Evolutionary conservation across 30 jellyfish, hydroid and myxozoan genomes (phyloP).

Genomic region (Aurelia aurita): DNA sequence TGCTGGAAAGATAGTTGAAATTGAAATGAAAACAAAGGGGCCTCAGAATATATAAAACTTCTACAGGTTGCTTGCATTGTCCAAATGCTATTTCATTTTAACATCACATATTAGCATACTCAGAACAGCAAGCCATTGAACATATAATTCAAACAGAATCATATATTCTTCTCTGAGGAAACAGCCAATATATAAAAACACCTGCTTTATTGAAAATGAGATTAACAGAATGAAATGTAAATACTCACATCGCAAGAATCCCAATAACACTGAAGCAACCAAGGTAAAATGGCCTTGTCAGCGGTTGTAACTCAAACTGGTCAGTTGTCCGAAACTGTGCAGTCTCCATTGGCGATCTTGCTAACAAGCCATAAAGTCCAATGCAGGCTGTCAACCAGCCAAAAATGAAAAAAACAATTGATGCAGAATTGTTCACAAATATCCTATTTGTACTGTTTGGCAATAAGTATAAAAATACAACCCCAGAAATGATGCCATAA

Average conservation of each 20-base stretch:
- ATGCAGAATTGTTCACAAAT: slow-evolving; percentile 38
- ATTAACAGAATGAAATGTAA: no score
- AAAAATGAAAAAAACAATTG: slow-evolving; percentile 37
- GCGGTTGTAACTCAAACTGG: slow-evolving; percentile 33
- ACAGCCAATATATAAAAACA: no score
- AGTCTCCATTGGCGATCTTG: slow-evolving; percentile 78
- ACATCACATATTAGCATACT: no score
- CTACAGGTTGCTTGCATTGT: no score
- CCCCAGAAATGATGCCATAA: slow-evolving; percentile 49
- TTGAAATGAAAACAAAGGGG: no score
- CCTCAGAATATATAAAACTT: no score
- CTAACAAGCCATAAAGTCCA: slow-evolving; percentile 64
- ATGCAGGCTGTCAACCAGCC: slow-evolving; percentile 73
- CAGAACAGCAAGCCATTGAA: no score
- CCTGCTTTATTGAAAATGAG: no score
- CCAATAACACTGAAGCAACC: slow-evolving; percentile 46
- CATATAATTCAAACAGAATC: no score
- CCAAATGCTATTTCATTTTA: no score
- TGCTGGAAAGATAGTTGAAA: no score
- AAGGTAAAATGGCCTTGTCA: slow-evolving; percentile 74
- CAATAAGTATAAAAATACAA: slow-evolving; percentile 47
- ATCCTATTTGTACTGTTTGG: slow-evolving; percentile 45
- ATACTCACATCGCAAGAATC: slow-evolving; percentile 41
- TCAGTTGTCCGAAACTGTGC: slow-evolving; percentile 60
- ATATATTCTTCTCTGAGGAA: no score